Evolutionary conservation across 2,888 invertebrate species (phyloP).

Genomic region (Cecidostiba fungosa): DNA sequence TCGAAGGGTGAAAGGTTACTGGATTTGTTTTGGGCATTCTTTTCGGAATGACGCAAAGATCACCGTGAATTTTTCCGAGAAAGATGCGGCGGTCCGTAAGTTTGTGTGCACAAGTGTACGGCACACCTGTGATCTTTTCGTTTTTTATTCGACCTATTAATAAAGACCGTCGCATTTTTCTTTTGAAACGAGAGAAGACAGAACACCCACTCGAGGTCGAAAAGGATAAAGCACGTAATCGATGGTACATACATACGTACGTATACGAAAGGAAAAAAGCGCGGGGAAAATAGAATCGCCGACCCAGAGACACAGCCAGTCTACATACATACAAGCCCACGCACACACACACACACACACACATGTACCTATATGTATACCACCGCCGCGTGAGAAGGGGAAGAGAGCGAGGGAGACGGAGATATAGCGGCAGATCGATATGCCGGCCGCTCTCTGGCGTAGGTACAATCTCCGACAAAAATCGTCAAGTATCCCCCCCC

Average conservation of each 20-base stretch:
- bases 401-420: constrained; percentile 57
- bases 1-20: neutral
- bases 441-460: constrained; percentile 67
- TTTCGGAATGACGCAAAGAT: neutral
- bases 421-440: constrained; percentile 70
- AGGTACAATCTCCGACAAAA: constrained; percentile 10
- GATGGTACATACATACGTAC: neutral
- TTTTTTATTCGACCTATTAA: neutral
- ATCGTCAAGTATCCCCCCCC: constrained; percentile 55
- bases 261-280: neutral
- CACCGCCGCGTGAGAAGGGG: neutral
- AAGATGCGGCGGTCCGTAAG: neutral
- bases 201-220: neutral
- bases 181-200: neutral
- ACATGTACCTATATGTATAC: neutral
- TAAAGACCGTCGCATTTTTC: neutral
- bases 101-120: neutral
- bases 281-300: constrained; percentile 12
- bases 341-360: neutral
- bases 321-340: neutral
- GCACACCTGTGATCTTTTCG: neutral
- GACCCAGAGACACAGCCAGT: neutral
- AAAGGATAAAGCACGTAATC: neutral
- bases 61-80: neutral
- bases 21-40: neutral